Evolutionary conservation across 2,113 vertebrate genomes (phyloP).

Genomic region (Ciconia stormi): DNA sequence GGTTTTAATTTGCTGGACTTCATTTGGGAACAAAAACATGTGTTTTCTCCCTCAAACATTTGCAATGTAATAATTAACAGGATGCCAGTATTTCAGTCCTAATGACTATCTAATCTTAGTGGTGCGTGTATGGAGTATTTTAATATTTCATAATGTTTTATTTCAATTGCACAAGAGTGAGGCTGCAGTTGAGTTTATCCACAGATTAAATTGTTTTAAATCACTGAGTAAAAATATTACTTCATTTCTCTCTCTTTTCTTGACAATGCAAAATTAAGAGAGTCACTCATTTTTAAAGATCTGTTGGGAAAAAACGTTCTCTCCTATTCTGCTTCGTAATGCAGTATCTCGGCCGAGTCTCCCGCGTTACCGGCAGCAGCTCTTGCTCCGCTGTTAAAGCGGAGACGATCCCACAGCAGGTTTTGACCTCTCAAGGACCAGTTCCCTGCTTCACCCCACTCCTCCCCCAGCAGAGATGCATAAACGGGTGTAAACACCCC

Average conservation of each 20-base stretch:
- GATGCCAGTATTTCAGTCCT: conserved; percentile 42
- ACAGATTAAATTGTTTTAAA: conserved; percentile 64
- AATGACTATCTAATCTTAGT: conserved; percentile 53
- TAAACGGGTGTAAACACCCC: not conserved
- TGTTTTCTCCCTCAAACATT: conserved; percentile 34
- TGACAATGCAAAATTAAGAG: conserved; percentile 67
- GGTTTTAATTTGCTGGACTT: conserved; percentile 64
- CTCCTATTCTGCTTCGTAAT: not conserved
- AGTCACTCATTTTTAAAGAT: conserved; percentile 71
- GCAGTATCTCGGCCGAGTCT: not conserved
- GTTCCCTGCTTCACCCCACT: not conserved
- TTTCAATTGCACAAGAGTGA: conserved; percentile 15
- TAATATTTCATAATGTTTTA: conserved; percentile 62
- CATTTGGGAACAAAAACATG: not conserved
- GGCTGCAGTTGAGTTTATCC: conserved; percentile 15
- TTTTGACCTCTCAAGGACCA: not conserved
- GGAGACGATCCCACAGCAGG: not conserved
- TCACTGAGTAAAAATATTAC: conserved; percentile 66
- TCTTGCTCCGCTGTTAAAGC: accelerated
- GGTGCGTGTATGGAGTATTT: conserved; percentile 17
- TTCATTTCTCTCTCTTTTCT: conserved; percentile 54
- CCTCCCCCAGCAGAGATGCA: not conserved
- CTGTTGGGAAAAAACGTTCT: conserved; percentile 18
- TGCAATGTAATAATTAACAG: conserved; percentile 51
- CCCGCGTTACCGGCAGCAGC: not conserved